Conservation (phyloP, 1,140 invertebrate genomes). For the Antheraea pernyi region DNA sequence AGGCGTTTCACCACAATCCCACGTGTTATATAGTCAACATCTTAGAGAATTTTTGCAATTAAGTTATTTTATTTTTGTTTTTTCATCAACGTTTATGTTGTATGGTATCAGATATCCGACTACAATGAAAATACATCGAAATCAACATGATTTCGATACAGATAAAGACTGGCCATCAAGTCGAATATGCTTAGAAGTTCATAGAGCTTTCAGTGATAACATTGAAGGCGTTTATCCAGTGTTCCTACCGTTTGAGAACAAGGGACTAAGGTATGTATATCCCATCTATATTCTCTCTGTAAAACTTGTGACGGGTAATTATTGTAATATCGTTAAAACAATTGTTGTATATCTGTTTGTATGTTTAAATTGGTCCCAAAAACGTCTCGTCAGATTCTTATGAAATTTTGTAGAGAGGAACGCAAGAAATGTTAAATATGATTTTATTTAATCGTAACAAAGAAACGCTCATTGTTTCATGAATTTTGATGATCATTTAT, state of each 20-base stretch:
- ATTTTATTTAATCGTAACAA: too few relatives aligned
- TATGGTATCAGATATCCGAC: conserved; percentile 53
- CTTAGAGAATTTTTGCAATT: background rate
- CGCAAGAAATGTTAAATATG: too few relatives aligned
- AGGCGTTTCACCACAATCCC: too few relatives aligned
- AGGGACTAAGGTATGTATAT: conserved; percentile 84
- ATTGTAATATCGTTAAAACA: too few relatives aligned
- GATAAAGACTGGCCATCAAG: conserved; percentile 63
- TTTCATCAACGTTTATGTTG: background rate
- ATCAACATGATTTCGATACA: conserved; percentile 61
- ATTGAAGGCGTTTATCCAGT: conserved; percentile 77
- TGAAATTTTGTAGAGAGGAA: too few relatives aligned
- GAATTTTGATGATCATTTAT: too few relatives aligned
- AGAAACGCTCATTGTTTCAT: too few relatives aligned
- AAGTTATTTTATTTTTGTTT: background rate
- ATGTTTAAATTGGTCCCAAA: too few relatives aligned
- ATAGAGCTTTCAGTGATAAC: conserved; percentile 45
- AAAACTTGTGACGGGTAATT: too few relatives aligned
- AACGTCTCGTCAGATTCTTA: too few relatives aligned
- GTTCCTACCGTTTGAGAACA: conserved; percentile 87
- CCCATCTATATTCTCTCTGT: background rate
- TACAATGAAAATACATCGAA: conserved; percentile 60
- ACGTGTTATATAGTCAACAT: too few relatives aligned
- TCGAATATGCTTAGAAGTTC: conserved; percentile 46
- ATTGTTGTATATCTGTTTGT: too few relatives aligned